phyloP scores from a whole-genome alignment of 2,113 vertebrate species.

The Pachyramphus minor region DNA sequence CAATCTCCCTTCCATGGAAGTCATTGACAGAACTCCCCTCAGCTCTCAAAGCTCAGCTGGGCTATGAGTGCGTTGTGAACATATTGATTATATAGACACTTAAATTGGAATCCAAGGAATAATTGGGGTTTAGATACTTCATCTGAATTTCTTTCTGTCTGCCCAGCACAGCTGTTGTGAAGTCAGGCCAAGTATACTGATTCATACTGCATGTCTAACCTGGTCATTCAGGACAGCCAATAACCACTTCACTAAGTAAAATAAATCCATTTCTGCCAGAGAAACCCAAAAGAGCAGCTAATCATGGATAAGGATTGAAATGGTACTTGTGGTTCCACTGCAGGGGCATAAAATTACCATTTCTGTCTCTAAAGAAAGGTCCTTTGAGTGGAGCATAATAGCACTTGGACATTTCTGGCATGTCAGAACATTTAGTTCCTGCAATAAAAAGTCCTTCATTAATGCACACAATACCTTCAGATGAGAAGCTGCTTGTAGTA shows the following conservation, averaged over 20 bases:
- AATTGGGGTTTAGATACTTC: background rate
- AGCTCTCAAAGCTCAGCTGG: background rate
- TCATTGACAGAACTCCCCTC: background rate
- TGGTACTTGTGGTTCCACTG: constrained; percentile 53
- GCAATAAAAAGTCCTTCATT: constrained; percentile 55
- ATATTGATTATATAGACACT: background rate
- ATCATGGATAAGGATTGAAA: constrained; percentile 58
- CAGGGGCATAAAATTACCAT: constrained; percentile 68
- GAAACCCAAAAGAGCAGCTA: constrained; percentile 57
- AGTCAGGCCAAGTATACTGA: constrained; percentile 20
- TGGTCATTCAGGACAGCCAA: background rate
- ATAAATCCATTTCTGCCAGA: constrained; percentile 59
- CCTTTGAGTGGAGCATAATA: constrained; percentile 64
- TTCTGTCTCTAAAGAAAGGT: constrained; percentile 70
- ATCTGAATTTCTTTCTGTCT: constrained; percentile 20
- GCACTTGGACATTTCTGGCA: constrained; percentile 66
- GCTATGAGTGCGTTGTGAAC: background rate
- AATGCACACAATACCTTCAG: constrained; percentile 48
- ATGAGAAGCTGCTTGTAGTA: constrained; percentile 37
- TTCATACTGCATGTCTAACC: background rate
- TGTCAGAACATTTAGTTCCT: constrained; percentile 71
- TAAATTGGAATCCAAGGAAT: background rate
- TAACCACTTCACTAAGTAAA: constrained; percentile 53
- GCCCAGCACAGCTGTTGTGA: constrained; percentile 23
- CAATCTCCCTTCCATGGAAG: background rate